Evolutionary conservation across 2,113 vertebrate species (phyloP).

Genomic region (Myrmophylax atrothorax): DNA sequence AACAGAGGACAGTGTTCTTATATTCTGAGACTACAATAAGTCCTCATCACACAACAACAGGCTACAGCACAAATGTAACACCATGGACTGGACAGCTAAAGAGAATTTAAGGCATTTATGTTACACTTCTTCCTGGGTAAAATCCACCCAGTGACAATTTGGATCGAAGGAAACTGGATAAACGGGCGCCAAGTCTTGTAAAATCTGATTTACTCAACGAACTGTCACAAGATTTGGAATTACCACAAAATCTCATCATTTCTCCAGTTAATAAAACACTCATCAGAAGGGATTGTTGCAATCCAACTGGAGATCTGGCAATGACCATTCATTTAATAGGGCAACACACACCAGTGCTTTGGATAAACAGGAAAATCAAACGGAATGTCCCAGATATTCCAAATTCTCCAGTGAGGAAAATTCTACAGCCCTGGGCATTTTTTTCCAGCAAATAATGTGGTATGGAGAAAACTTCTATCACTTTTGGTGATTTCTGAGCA

Average conservation of each 20-base stretch:
- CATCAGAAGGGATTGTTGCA: background rate
- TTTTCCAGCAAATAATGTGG: background rate
- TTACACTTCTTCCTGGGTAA: background rate
- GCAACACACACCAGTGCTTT: background rate
- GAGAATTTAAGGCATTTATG: slow-evolving; percentile 11
- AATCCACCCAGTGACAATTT: background rate
- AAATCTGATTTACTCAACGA: slow-evolving; percentile 31
- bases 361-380: background rate
- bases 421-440: background rate
- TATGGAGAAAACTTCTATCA: background rate
- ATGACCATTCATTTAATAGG: background rate
- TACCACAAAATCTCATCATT: background rate
- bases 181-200: background rate
- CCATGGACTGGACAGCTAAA: background rate
- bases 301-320: background rate
- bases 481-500: background rate
- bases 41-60: slow-evolving; percentile 11
- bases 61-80: background rate
- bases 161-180: background rate
- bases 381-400: background rate
- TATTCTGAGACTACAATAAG: slow-evolving; percentile 11
- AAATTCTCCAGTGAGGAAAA: background rate
- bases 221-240: background rate
- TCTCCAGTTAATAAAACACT: slow-evolving; percentile 56
- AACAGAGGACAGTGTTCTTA: slow-evolving; percentile 67